phyloP scores from a whole-genome alignment of 2,113 vertebrate genomes.

The Alligator sinensis region DNA sequence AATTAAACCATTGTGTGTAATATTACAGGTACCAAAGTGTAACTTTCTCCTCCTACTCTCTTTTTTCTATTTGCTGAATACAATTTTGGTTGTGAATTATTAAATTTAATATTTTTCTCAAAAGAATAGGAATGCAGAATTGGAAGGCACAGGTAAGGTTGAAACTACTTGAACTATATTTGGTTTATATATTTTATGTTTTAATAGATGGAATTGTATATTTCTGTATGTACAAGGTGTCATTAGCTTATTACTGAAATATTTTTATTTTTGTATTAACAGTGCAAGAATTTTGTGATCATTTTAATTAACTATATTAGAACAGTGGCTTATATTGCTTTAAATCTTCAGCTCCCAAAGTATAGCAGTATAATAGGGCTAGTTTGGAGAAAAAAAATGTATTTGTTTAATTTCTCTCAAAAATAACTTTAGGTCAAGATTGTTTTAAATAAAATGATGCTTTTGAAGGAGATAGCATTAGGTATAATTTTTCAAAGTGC shows the following conservation, averaged over 20 bases:
- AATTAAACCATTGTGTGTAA: not conserved
- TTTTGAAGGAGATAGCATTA: not conserved
- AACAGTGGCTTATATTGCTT: not conserved
- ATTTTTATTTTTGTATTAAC: not conserved
- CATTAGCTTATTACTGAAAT: not conserved
- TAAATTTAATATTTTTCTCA: not conserved
- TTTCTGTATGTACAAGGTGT: not conserved
- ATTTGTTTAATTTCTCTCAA: not conserved
- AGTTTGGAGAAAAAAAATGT: not conserved
- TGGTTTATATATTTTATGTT: too few species aligned
- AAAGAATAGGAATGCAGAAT: not conserved
- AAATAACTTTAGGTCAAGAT: not conserved
- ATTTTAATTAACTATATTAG: not conserved
- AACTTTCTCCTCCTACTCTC: not conserved
- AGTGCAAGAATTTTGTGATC: not conserved
- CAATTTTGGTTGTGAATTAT: not conserved
- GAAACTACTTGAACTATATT: not conserved
- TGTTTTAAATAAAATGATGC: not conserved
- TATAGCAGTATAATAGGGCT: accelerated
- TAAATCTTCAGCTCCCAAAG: not conserved
- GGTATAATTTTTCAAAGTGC: not conserved
- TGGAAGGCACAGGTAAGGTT: not conserved
- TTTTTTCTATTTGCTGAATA: not conserved
- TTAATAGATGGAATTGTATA: too few species aligned
- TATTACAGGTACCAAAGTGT: not conserved